Conservation (phyloP, 2,888 invertebrate species). For the Tetanocera ferruginea region DNA sequence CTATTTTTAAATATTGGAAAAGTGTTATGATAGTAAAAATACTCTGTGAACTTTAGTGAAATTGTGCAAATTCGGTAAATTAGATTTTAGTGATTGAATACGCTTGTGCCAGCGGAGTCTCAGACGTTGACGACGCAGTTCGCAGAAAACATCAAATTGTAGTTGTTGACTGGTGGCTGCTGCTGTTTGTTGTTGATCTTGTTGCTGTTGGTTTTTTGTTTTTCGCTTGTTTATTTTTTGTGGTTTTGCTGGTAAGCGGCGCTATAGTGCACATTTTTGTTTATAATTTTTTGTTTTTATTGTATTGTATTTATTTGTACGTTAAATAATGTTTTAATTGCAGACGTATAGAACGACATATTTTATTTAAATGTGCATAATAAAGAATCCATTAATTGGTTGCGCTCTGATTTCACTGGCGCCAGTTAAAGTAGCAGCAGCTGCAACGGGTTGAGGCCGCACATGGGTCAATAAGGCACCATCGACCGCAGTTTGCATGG, state of each 20-base stretch:
- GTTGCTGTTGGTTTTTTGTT: slow-evolving; percentile 24
- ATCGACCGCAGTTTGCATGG: too few relatives aligned
- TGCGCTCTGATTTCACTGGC: background rate
- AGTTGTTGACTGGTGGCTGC: background rate
- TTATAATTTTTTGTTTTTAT: background rate
- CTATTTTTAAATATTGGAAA: background rate
- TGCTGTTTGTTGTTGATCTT: slow-evolving; percentile 28
- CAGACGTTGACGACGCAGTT: slow-evolving; percentile 18
- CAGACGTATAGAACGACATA: too few relatives aligned
- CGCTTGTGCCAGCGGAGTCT: slow-evolving; percentile 7
- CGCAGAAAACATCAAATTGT: background rate
- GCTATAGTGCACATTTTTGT: background rate
- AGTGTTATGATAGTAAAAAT: background rate
- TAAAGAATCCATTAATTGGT: background rate
- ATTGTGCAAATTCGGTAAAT: background rate
- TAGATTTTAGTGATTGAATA: background rate
- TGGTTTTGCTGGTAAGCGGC: slow-evolving; percentile 3
- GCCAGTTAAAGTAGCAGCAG: background rate
- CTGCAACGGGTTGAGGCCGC: background rate
- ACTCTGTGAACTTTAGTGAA: background rate
- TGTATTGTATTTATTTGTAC: background rate
- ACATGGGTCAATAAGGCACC: too few relatives aligned
- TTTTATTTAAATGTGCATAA: too few relatives aligned
- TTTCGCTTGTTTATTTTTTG: slow-evolving; percentile 6
- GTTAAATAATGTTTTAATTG: background rate